phyloP scores from a whole-genome alignment of 2,888 invertebrate species.

The Rapana venosa region DNA sequence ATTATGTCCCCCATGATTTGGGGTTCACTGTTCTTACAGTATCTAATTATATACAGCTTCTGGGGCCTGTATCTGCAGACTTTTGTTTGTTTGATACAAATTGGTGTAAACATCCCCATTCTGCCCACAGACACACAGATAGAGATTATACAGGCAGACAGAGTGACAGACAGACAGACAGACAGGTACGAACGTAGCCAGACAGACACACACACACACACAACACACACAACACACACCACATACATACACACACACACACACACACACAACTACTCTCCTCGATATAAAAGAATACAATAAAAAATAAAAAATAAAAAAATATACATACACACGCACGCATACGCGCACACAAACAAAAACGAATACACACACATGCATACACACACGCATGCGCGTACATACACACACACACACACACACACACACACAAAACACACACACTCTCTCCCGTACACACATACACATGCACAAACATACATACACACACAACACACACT shows the following conservation, averaged over 20 bases:
- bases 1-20: no score
- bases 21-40: no score
- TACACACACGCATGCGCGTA: not conserved
- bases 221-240: not conserved
- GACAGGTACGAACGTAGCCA: not conserved
- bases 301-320: no score
- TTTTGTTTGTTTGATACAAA: no score
- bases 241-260: not conserved
- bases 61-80: no score
- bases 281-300: no score
- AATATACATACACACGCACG: no score
- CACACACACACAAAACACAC: not conserved
- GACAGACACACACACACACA: not conserved
- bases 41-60: no score
- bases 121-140: not conserved
- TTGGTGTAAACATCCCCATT: no score
- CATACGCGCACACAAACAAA: no score
- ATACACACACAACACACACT: not conserved
- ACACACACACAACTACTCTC: no score
- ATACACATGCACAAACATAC: not conserved
- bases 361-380: not conserved
- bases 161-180: not conserved
- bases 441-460: not conserved
- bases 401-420: not conserved
- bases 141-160: not conserved